Evolutionary conservation across 2,797 vertebrate species (phyloP).

Genomic region (Aulostomus chinensis): DNA sequence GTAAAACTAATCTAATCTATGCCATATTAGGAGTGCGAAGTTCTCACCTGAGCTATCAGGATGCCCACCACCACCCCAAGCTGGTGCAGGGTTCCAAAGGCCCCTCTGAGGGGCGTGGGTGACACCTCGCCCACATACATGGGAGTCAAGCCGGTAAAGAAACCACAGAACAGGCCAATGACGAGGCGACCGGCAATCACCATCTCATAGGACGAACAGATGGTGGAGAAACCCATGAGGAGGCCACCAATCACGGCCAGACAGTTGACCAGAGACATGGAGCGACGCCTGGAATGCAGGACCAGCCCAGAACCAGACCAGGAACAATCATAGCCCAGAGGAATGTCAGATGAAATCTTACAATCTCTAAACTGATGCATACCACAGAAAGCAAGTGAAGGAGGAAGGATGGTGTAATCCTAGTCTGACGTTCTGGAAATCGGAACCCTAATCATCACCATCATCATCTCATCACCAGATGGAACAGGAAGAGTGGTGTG

Average conservation of each 20-base stretch:
- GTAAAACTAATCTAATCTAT: too few species aligned
- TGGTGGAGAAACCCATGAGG: conserved; percentile 89
- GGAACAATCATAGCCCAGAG: too few species aligned
- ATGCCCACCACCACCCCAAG: conserved; percentile 94
- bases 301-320: too few species aligned
- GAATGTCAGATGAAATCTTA: too few species aligned
- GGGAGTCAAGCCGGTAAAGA: conserved; percentile 93
- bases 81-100: conserved; percentile 94
- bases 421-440: too few species aligned
- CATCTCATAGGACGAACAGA: conserved; percentile 88
- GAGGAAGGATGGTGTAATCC: too few species aligned
- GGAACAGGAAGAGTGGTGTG: too few species aligned
- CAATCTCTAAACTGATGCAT: neutral
- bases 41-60: conserved; percentile 90
- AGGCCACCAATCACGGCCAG: conserved; percentile 85
- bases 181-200: conserved; percentile 88
- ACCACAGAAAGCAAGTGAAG: too few species aligned
- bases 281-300: conserved; percentile 60
- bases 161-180: conserved; percentile 92
- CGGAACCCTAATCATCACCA: too few species aligned
- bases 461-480: too few species aligned
- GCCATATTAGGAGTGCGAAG: neutral
- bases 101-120: conserved; percentile 88
- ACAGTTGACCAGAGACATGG: conserved; percentile 90
- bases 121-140: conserved; percentile 96